Percentiles rank a stretch among this genome's conserved stretches.
Evolutionary conservation across 1,140 invertebrate genomes (phyloP).

Genomic region (Rhopalosiphum maidis): DNA sequence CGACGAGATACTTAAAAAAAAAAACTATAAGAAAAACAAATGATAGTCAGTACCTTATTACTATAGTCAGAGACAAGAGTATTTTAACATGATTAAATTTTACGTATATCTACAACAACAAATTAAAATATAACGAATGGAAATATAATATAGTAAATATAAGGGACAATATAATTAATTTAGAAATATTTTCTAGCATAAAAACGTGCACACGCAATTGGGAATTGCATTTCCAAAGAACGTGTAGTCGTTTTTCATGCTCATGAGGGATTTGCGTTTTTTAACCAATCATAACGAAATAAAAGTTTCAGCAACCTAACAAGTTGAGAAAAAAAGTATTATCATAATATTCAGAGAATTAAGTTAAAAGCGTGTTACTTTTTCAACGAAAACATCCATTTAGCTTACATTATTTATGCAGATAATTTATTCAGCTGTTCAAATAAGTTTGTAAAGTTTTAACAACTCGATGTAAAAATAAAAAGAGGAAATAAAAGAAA

Average conservation of each 20-base stretch:
- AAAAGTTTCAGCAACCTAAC: constrained; percentile 16
- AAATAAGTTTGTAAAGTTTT: constrained; percentile 54
- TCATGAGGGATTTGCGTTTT: constrained; percentile 24
- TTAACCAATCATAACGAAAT: constrained; percentile 27
- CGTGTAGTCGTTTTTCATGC: neutral
- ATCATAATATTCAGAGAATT: constrained; percentile 27
- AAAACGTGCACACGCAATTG: constrained; percentile 22
- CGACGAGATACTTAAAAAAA: neutral
- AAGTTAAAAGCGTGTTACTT: constrained; percentile 35
- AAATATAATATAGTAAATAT: neutral
- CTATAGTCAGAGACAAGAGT: neutral
- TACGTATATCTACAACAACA: neutral
- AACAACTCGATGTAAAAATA: constrained; percentile 25
- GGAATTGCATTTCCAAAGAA: constrained; percentile 2
- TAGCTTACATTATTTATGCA: constrained; percentile 31
- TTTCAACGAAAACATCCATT: constrained; percentile 42
- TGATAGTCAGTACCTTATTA: neutral
- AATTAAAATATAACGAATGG: neutral
- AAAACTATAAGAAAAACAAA: neutral
- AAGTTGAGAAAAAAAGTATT: constrained; percentile 25
- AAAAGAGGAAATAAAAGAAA: constrained; percentile 35
- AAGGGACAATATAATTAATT: constrained; percentile 31
- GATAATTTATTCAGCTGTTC: constrained; percentile 44
- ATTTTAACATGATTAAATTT: constrained; percentile 34
- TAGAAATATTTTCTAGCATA: neutral